A percentile compares a stretch with the other conserved stretches of the same genome.
Conservation (phyloP, 2,797 vertebrate genomes). For the Syngnathus rostellatus region DNA sequence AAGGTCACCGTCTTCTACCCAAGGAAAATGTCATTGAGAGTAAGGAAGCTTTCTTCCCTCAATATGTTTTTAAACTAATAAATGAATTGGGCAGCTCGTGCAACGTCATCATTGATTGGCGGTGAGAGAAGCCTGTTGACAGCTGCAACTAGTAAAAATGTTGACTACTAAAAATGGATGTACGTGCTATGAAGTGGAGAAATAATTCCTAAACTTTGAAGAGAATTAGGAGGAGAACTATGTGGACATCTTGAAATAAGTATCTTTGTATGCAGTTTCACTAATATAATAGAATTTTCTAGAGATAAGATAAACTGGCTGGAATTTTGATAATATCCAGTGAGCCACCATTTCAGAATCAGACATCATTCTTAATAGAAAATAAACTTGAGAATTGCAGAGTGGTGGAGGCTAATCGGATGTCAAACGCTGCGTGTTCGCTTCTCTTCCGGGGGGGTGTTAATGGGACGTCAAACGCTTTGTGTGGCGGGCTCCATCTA, state of each 20-base stretch:
- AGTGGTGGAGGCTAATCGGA: no score
- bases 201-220: neutral
- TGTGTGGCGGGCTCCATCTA: no score
- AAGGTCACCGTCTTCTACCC: slow-evolving; percentile 12
- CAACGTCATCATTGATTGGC: neutral
- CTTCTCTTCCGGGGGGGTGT: no score
- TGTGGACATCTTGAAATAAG: no score
- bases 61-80: neutral
- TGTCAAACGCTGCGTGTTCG: no score
- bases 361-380: neutral
- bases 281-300: no score
- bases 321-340: no score
- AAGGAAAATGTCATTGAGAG: slow-evolving; percentile 8
- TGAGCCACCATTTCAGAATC: no score
- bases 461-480: no score
- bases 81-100: neutral
- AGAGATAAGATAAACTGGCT: no score
- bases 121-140: neutral
- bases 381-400: no score
- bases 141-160: neutral
- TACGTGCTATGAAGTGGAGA: neutral
- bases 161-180: neutral
- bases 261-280: no score
- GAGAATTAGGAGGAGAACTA: neutral
- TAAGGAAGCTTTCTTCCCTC: neutral